Percentiles rank a stretch among this genome's conserved stretches.
phyloP scores from a whole-genome alignment of 2,888 invertebrate genomes.

The Ferdinandea cuprea region DNA sequence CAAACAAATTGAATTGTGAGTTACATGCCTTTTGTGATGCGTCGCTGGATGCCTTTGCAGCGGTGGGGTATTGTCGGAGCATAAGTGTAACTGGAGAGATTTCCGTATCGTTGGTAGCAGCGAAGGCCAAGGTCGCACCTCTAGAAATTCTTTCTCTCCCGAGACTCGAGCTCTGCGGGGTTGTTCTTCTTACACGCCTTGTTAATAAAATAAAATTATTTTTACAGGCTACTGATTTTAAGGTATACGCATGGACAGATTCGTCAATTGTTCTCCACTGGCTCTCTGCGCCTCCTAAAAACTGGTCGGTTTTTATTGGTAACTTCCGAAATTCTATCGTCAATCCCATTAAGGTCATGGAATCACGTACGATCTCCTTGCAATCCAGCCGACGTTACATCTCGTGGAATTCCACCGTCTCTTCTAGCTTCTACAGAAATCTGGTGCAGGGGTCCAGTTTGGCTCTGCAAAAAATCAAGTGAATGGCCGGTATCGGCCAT shows the following conservation, averaged over 20 bases:
- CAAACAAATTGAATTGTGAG: slow-evolving; percentile 4
- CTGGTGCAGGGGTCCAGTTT: slow-evolving; percentile 29
- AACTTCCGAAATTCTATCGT: no score
- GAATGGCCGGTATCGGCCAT: background rate
- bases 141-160: slow-evolving; percentile 23
- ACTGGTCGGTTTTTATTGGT: slow-evolving; percentile 40
- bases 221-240: slow-evolving; percentile 7
- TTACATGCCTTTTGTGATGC: slow-evolving; percentile 42
- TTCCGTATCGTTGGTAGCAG: slow-evolving; percentile 24
- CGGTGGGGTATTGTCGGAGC: slow-evolving; percentile 26
- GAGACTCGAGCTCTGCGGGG: slow-evolving; percentile 28
- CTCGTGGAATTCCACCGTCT: no score
- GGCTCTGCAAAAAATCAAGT: background rate
- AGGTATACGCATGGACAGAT: slow-evolving; percentile 11
- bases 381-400: no score
- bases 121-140: slow-evolving; percentile 33
- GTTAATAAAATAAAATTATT: slow-evolving; percentile 24
- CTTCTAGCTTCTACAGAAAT: no score
- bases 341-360: no score
- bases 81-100: slow-evolving; percentile 6
- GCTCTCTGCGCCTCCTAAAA: slow-evolving; percentile 39
- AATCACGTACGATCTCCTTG: no score
- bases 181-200: slow-evolving; percentile 38
- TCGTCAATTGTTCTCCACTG: no score
- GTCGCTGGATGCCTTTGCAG: no score